Percentiles rank a stretch among this genome's conserved stretches.
Conservation (phyloP, 2,797 vertebrate genomes). For the Pristis pectinata region DNA sequence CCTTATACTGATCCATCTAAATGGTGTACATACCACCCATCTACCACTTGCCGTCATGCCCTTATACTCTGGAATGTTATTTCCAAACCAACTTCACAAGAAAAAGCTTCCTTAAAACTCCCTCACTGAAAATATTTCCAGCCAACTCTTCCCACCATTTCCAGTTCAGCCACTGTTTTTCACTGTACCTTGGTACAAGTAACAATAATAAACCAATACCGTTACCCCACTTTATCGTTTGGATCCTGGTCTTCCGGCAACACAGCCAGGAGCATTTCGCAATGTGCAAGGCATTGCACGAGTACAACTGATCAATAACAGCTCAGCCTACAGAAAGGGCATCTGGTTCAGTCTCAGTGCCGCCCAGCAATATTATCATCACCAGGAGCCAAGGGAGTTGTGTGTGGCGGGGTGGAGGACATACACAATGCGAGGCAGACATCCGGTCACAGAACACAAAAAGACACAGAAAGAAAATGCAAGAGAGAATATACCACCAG, state of each 20-base stretch:
- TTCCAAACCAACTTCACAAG: not conserved
- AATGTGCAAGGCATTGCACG: not conserved
- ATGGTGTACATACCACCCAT: not conserved
- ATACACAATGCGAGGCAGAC: too few relatives aligned
- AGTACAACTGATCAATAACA: not conserved
- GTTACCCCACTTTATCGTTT: too few relatives aligned
- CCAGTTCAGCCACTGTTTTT: not conserved
- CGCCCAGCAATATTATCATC: not conserved
- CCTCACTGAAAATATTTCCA: not conserved
- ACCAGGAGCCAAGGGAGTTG: not conserved
- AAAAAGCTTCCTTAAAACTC: not conserved
- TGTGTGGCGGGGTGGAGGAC: not conserved
- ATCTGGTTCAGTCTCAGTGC: not conserved
- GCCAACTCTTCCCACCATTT: not conserved
- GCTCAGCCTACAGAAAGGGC: not conserved
- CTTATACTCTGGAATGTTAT: not conserved
- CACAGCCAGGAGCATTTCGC: not conserved
- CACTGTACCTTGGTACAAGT: too few relatives aligned
- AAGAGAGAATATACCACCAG: too few relatives aligned
- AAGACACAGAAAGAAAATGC: too few relatives aligned
- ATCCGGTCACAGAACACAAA: too few relatives aligned
- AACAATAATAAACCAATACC: too few relatives aligned
- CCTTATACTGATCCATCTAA: not conserved
- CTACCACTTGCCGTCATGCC: not conserved
- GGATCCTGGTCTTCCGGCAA: not conserved